A percentile compares a stretch with the other conserved stretches of the same genome.
phyloP scores from a whole-genome alignment of 2,113 vertebrate species.

The Rhinopithecus roxellana region DNA sequence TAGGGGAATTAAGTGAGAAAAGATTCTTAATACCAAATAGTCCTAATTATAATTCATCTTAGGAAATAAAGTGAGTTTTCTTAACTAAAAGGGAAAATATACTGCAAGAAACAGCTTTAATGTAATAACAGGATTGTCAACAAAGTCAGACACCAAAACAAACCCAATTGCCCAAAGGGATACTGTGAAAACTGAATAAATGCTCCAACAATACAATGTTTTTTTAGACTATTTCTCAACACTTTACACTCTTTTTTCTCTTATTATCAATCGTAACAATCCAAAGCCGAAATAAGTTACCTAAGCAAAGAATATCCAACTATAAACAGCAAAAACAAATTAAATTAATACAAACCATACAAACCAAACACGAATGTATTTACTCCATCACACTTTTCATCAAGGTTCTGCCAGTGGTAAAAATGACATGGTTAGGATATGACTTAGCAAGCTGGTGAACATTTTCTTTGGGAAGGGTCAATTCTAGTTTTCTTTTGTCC shows the following conservation, averaged over 20 bases:
- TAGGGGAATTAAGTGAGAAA: slow-evolving; percentile 65
- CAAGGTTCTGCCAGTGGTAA: background rate
- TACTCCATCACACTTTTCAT: background rate
- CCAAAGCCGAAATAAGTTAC: background rate
- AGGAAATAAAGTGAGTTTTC: slow-evolving; percentile 57
- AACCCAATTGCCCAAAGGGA: background rate
- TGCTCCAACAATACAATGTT: background rate
- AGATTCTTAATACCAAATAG: slow-evolving; percentile 45
- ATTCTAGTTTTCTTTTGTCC: background rate
- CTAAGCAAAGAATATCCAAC: background rate
- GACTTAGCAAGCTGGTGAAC: background rate
- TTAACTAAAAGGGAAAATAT: slow-evolving; percentile 29
- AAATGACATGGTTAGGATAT: background rate
- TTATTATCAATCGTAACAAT: slow-evolving; percentile 16
- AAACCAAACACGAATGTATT: background rate
- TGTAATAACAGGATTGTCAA: slow-evolving; percentile 17
- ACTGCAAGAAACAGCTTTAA: slow-evolving; percentile 50
- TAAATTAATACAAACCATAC: background rate
- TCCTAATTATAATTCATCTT: slow-evolving; percentile 60
- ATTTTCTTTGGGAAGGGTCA: background rate
- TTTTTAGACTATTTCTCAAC: slow-evolving; percentile 4
- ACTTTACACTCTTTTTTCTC: background rate
- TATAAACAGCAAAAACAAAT: slow-evolving; percentile 22
- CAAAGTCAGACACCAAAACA: slow-evolving; percentile 32
- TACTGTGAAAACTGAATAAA: slow-evolving; percentile 42